Conservation (phyloP, 2,113 vertebrate genomes). For the Menidia beryllina region DNA sequence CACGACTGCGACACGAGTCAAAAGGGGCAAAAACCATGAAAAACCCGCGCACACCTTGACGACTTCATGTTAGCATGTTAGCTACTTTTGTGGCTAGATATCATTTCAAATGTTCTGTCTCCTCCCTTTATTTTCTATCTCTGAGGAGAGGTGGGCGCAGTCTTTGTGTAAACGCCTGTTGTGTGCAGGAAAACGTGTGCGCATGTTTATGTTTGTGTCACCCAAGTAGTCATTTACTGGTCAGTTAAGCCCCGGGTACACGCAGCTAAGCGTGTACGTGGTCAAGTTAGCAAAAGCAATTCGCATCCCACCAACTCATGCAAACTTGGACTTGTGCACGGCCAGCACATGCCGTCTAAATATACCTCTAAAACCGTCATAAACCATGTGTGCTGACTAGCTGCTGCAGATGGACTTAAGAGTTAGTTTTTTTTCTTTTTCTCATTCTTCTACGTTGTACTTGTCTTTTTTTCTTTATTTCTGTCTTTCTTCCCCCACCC, state of each 20-base stretch:
- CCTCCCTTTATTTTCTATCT: too few species aligned
- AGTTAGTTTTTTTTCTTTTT: not conserved
- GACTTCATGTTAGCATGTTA: too few species aligned
- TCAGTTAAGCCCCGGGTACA: not conserved
- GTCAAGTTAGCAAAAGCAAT: not conserved
- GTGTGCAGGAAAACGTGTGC: too few species aligned
- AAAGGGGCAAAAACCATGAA: too few species aligned
- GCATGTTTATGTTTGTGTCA: too few species aligned
- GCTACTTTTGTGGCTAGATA: too few species aligned
- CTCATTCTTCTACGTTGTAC: too few species aligned
- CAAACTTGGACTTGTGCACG: conserved; percentile 7
- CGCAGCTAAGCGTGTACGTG: not conserved
- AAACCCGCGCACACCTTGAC: too few species aligned
- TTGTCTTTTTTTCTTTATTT: conserved; percentile 10
- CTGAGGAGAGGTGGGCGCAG: too few species aligned
- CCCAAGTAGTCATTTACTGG: not conserved
- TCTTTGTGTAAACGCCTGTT: too few species aligned
- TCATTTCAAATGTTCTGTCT: too few species aligned
- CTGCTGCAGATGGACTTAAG: conserved; percentile 8
- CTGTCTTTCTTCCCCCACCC: too few species aligned
- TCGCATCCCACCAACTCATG: not conserved
- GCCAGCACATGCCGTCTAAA: not conserved
- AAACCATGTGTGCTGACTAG: conserved; percentile 7
- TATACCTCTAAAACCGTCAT: conserved; percentile 32
- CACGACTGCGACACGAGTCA: not conserved